Base-by-base conservation (phyloP, 2,113 vertebrate genomes). In the Nothoprocta pentlandii region DNA sequence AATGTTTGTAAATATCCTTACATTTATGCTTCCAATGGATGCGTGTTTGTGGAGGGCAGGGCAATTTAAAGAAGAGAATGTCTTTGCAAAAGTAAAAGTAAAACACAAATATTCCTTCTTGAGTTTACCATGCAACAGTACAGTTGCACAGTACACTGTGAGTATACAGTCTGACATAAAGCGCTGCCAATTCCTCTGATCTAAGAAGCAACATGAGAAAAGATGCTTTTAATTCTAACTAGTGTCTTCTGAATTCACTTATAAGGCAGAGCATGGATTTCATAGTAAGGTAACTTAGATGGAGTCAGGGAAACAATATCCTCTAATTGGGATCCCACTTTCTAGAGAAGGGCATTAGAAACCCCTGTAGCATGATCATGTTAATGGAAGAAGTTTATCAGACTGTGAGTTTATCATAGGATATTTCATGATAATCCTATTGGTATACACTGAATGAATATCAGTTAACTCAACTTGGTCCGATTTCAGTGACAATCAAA, bases 1-100 rank as follows among this genome's bases (percentile, higher is more conserved):
- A 75, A 78, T 49, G 53, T 62, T 91, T 93, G 84, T 68, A 93
- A 67, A 75, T 39, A 64, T 73, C 68, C 75, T 76, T 67, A 80
- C 42, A 16, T 22, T 20, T 49, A 21, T 49, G 47, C 47, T 49
- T 49, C 78, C 74, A 87, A 67, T 8, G 7, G 1, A 4, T 39
- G 61, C 83, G 61, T 78, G 61, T 56, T 32, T 56, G 54, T 30
- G 54, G 28, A 30, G 26, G 54, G 39, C 42, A 63, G 42, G 46
- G 82, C 61, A 92, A n/a, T 14, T 78, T 84, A 63, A 92, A 81
- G 41, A 83, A 51, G 12, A 82, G 39, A 22, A 12, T 46, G 47
- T 49, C 47, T 49, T 22, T 70, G 16, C 53, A 23, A 25, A 14
- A 66, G 32, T 7, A 44, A 56, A 92, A 90, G 28, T n/a, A 77